Percentiles rank a stretch among this genome's conserved stretches.
phyloP scores from a whole-genome alignment of 2,888 invertebrate species.

The Drosophila pseudotakahashii region DNA sequence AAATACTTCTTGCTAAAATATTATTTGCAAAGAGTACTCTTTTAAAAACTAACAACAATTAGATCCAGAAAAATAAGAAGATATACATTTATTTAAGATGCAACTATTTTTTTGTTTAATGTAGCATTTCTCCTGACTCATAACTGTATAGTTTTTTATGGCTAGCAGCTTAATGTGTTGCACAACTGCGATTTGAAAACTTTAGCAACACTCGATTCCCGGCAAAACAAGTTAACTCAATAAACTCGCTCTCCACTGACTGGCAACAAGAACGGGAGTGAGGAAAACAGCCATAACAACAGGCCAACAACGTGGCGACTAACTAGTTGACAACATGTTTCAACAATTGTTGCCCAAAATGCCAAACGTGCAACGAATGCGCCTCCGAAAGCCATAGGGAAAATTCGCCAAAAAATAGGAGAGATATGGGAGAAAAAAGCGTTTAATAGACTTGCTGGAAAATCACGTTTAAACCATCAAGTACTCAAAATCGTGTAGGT shows the following conservation, averaged over 20 bases:
- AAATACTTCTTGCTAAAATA: background rate
- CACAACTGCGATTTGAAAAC: conserved; percentile 24
- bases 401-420: conserved; percentile 2
- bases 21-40: too few species aligned
- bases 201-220: conserved; percentile 36
- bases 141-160: conserved; percentile 6
- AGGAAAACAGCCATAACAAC: conserved; percentile 15
- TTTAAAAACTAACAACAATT: too few species aligned
- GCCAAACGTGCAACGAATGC: conserved; percentile 72
- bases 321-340: conserved; percentile 78
- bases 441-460: conserved; percentile 65
- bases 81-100: too few species aligned
- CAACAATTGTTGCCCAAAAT: conserved; percentile 74
- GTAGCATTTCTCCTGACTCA: background rate
- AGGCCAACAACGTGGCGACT: conserved; percentile 56
- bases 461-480: conserved; percentile 77
- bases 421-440: conserved; percentile 22
- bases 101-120: too few species aligned
- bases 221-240: conserved; percentile 39
- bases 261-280: conserved; percentile 25
- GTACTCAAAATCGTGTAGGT: conserved; percentile 44
- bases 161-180: conserved; percentile 12
- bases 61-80: too few species aligned
- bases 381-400: conserved; percentile 9
- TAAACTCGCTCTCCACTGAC: conserved; percentile 27